phyloP scores from a whole-genome alignment of 1,140 invertebrate species.

The Drosophila bifasciata region DNA sequence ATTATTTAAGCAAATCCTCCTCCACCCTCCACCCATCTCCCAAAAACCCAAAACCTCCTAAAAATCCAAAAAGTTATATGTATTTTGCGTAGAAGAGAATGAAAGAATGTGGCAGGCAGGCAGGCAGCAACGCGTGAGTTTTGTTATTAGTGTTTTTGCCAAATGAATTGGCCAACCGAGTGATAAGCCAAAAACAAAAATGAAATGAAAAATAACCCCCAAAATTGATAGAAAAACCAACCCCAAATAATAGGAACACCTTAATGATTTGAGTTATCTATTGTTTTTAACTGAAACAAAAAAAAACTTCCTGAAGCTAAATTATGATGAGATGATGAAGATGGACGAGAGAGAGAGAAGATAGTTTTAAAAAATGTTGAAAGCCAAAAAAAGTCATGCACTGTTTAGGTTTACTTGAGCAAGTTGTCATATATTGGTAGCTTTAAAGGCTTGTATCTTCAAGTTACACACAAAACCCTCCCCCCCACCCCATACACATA shows the following conservation, averaged over 20 bases:
- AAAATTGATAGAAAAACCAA: slow-evolving; percentile 38
- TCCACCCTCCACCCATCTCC: not conserved
- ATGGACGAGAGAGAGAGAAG: slow-evolving; percentile 44
- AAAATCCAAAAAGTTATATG: slow-evolving; percentile 67
- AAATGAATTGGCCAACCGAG: slow-evolving; percentile 59
- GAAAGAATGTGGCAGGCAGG: slow-evolving; percentile 35
- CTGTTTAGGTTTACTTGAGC: slow-evolving; percentile 77
- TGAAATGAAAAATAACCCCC: slow-evolving; percentile 22
- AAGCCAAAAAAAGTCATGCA: slow-evolving; percentile 81
- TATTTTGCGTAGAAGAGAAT: slow-evolving; percentile 65
- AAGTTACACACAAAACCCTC: slow-evolving; percentile 66
- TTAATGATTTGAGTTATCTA: slow-evolving; percentile 52
- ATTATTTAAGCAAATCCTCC: slow-evolving; percentile 70
- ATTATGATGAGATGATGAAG: slow-evolving; percentile 22
- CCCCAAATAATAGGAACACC: slow-evolving; percentile 42
- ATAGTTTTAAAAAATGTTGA: slow-evolving; percentile 71
- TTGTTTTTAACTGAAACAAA: slow-evolving; percentile 65
- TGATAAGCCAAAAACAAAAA: slow-evolving; percentile 73
- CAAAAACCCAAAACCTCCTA: slow-evolving; percentile 5
- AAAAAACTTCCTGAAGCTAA: slow-evolving; percentile 40
- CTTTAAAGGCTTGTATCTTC: slow-evolving; percentile 80
- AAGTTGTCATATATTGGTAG: slow-evolving; percentile 79
- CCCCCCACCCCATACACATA: slow-evolving; percentile 38
- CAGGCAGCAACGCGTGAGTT: slow-evolving; percentile 59
- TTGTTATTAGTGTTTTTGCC: slow-evolving; percentile 60